Percentiles rank a stretch among this genome's conserved stretches.
phyloP scores from a whole-genome alignment of 2,888 invertebrate species.

The Clunio marinus region DNA sequence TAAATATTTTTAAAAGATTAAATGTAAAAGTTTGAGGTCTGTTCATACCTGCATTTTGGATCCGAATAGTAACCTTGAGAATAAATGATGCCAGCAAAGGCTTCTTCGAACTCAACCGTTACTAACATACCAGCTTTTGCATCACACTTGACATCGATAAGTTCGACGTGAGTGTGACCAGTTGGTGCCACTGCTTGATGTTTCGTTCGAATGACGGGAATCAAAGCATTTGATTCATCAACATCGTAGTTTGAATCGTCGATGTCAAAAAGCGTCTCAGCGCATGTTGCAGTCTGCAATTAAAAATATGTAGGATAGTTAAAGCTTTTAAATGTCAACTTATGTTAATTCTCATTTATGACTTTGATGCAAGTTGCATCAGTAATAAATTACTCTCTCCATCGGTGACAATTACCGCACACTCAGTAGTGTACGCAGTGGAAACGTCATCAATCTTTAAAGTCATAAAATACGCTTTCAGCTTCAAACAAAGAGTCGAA shows the following conservation, averaged over 20 bases:
- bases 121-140: slow-evolving; percentile 56
- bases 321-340: neutral
- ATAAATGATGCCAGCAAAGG: slow-evolving; percentile 65
- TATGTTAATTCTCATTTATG: neutral
- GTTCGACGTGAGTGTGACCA: slow-evolving; percentile 55
- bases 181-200: slow-evolving; percentile 15
- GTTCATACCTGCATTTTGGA: slow-evolving; percentile 61
- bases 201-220: slow-evolving; percentile 12
- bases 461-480: no score
- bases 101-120: slow-evolving; percentile 59
- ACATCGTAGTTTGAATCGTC: slow-evolving; percentile 31
- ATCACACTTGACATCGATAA: slow-evolving; percentile 61
- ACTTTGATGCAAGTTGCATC: neutral
- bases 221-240: slow-evolving; percentile 26
- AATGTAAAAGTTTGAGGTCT: neutral
- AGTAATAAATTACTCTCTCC: slow-evolving; percentile 7
- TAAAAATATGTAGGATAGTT: neutral
- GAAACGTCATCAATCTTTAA: neutral
- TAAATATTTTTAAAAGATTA: no score
- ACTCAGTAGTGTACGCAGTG: neutral
- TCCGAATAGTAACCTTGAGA: slow-evolving; percentile 65
- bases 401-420: neutral
- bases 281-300: slow-evolving; percentile 2
- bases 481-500: neutral
- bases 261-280: slow-evolving; percentile 19